These are phyloP conservation scores for Morpho helenor DNA, from an alignment of 2,888 invertebrate genomes.

Conservation along the genomic window DNA sequence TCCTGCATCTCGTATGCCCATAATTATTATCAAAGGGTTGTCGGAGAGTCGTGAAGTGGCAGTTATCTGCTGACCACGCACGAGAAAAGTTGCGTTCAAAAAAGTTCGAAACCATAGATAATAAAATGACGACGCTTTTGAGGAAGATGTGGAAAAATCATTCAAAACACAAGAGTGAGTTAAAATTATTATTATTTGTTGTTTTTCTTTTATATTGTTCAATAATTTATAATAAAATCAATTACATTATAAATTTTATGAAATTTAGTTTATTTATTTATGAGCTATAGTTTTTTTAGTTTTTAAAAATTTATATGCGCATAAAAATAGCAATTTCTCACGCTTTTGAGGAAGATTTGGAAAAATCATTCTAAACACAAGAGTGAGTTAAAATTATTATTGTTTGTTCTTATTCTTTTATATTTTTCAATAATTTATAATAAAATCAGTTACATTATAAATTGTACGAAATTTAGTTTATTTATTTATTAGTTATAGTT, in stretches of 20 bases:
- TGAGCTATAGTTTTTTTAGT: too few relatives aligned
- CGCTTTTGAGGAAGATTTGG: slow-evolving; percentile 82
- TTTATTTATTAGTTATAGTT: too few relatives aligned
- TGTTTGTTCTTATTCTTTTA: slow-evolving; percentile 4
- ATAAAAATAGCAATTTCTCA: slow-evolving; percentile 28
- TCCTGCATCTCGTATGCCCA: slow-evolving; percentile 29
- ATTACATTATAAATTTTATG: neutral
- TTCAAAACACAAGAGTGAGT: slow-evolving; percentile 85
- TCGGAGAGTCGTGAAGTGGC: slow-evolving; percentile 35
- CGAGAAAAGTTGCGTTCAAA: slow-evolving; percentile 48
- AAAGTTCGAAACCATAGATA: slow-evolving; percentile 12
- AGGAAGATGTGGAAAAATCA: slow-evolving; percentile 83
- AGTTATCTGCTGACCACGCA: slow-evolving; percentile 42
- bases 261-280: too few relatives aligned
- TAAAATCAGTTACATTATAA: neutral
- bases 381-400: slow-evolving; percentile 73
- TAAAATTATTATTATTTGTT: slow-evolving; percentile 15
- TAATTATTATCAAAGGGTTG: slow-evolving; percentile 42
- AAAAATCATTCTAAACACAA: slow-evolving; percentile 83
- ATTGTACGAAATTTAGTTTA: too few relatives aligned
- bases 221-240: neutral
- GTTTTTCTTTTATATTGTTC: neutral
- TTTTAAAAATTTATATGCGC: too few relatives aligned
- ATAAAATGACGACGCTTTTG: slow-evolving; percentile 78
- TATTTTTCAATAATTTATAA: neutral